Percentiles rank a stretch among this genome's conserved stretches.
Evolutionary conservation across 2,113 vertebrate species (phyloP).

Genomic region (Hirundichthys speculiger): DNA sequence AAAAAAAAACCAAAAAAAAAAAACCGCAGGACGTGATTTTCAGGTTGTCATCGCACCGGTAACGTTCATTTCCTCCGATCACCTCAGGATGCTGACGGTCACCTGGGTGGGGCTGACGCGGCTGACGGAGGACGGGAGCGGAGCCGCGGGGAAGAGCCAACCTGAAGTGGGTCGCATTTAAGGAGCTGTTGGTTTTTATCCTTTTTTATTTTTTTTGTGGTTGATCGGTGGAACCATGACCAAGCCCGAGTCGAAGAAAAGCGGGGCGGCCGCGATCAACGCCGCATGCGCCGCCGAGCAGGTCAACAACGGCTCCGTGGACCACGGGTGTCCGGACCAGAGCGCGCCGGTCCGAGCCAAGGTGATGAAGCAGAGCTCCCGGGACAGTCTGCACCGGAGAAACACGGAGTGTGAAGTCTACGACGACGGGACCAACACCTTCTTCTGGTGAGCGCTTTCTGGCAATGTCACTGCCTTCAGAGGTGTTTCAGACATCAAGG

Average conservation of each 20-base stretch:
- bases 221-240: slow-evolving; percentile 60
- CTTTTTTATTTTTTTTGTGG: not conserved
- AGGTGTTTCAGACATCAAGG: slow-evolving; percentile 49
- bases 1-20: not conserved
- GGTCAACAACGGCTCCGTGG: slow-evolving; percentile 58
- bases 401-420: slow-evolving; percentile 91
- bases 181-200: not conserved
- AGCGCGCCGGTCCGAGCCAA: slow-evolving; percentile 37
- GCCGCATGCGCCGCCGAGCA: slow-evolving; percentile 51
- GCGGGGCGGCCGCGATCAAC: slow-evolving; percentile 37
- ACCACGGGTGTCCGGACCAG: slow-evolving; percentile 46
- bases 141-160: slow-evolving; percentile 24
- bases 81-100: slow-evolving; percentile 64
- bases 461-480: not conserved
- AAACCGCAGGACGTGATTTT: slow-evolving; percentile 29
- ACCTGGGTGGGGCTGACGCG: slow-evolving; percentile 64
- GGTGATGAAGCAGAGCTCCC: slow-evolving; percentile 70
- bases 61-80: slow-evolving; percentile 32
- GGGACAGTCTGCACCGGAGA: slow-evolving; percentile 72
- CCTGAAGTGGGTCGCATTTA: slow-evolving; percentile 9
- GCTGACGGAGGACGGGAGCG: slow-evolving; percentile 44
- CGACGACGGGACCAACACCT: slow-evolving; percentile 97
- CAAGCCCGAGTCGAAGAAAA: slow-evolving; percentile 72
- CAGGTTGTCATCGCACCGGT: not conserved
- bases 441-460: slow-evolving; percentile 90